phyloP scores from a whole-genome alignment of 2,888 invertebrate genomes.

The Neoaliturus tenellus region DNA sequence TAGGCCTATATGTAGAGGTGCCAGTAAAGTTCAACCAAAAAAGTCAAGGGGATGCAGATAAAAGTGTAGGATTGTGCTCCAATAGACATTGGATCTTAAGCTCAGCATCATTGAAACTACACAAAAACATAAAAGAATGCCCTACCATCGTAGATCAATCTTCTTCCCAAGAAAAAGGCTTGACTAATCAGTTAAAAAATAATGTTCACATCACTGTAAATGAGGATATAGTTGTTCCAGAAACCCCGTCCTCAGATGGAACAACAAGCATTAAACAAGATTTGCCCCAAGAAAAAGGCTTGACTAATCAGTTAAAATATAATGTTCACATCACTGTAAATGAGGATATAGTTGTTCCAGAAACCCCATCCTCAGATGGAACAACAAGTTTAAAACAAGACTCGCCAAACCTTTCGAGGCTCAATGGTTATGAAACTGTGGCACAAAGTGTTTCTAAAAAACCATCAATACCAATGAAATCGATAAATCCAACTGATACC shows the following conservation, averaged over 20 bases:
- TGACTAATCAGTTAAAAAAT: not conserved
- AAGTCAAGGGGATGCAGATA: not conserved
- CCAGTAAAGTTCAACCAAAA: not conserved
- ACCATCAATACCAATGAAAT: too few relatives aligned
- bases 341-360: too few relatives aligned
- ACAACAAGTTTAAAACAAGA: too few relatives aligned
- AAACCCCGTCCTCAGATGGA: not conserved
- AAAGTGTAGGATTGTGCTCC: not conserved
- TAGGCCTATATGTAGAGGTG: not conserved
- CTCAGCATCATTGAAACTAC: not conserved
- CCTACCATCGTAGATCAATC: not conserved
- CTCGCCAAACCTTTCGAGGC: too few relatives aligned
- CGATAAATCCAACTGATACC: too few relatives aligned
- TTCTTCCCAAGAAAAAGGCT: not conserved
- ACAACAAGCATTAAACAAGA: not conserved
- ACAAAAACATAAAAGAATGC: not conserved
- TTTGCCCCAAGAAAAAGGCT: too few relatives aligned
- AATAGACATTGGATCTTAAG: not conserved
- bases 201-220: not conserved
- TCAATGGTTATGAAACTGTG: too few relatives aligned
- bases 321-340: too few relatives aligned
- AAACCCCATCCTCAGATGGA: too few relatives aligned
- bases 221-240: not conserved
- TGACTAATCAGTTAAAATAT: too few relatives aligned
- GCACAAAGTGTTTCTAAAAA: too few relatives aligned